Conservation (phyloP, 2,113 vertebrate species). For the Anas platyrhynchos region DNA sequence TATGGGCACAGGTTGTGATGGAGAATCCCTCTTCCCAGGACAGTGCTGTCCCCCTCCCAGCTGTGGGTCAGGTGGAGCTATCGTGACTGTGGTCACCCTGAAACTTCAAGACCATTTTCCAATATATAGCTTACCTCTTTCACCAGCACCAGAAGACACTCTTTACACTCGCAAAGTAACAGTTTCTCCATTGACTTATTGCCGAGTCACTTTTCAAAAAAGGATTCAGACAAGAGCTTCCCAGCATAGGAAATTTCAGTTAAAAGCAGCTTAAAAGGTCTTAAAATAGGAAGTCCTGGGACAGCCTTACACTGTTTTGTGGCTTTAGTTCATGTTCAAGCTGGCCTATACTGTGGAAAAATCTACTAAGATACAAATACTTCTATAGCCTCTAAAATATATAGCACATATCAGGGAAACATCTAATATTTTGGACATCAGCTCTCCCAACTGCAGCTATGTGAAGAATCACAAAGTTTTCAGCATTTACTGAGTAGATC, state of each 20-base stretch:
- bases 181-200: not conserved
- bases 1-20: not conserved
- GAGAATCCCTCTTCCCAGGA: not conserved
- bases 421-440: not conserved
- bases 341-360: not conserved
- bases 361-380: not conserved
- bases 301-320: not conserved
- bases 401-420: not conserved
- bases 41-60: not conserved
- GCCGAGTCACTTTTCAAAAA: not conserved
- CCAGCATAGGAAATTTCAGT: not conserved
- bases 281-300: not conserved
- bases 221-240: not conserved
- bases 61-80: not conserved
- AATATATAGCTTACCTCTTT: rapidly evolving
- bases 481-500: not conserved
- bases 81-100: not conserved
- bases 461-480: not conserved
- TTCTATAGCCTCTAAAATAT: not conserved
- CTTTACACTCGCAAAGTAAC: not conserved
- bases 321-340: not conserved
- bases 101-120: not conserved
- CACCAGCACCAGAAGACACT: not conserved
- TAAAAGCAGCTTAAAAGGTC: not conserved
- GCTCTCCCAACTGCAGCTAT: not conserved